phyloP scores from a whole-genome alignment of 2,888 invertebrate species.

The Diaperis boleti region DNA sequence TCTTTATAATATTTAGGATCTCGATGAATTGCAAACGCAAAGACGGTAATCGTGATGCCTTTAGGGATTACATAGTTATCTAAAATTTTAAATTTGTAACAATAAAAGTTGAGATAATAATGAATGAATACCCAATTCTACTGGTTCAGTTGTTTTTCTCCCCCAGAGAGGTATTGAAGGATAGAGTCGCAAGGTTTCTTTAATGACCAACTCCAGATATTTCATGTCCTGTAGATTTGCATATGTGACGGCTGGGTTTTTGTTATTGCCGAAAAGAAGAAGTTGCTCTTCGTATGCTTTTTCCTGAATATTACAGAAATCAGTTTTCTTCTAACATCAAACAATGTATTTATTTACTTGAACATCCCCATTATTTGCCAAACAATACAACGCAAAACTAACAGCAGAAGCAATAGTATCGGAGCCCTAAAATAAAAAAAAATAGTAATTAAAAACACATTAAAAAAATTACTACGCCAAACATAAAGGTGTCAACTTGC shows the following conservation, averaged over 20 bases:
- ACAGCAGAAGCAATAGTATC: constrained; percentile 63
- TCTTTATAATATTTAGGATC: constrained; percentile 68
- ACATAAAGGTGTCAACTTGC: constrained; percentile 82
- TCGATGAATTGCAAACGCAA: constrained; percentile 67
- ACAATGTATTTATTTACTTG: constrained; percentile 60
- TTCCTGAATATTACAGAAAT: constrained; percentile 59
- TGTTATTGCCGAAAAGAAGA: constrained; percentile 57
- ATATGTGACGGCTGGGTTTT: constrained; percentile 48
- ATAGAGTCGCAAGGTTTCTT: constrained; percentile 69
- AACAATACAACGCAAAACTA: constrained; percentile 60
- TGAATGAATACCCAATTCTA: constrained; percentile 52
- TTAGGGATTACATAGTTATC: constrained; percentile 56
- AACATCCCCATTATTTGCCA: constrained; percentile 60
- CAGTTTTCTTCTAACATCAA: constrained; percentile 60
- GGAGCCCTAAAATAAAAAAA: constrained; percentile 54
- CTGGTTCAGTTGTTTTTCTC: constrained; percentile 64
- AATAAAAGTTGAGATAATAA: not conserved
- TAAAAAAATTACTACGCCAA: constrained; percentile 70
- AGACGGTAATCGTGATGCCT: constrained; percentile 64
- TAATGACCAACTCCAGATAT: constrained; percentile 70
- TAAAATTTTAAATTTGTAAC: constrained; percentile 1
- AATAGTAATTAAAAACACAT: not conserved
- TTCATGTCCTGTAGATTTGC: constrained; percentile 69
- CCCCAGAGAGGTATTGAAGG: constrained; percentile 69
- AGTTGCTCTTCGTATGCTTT: constrained; percentile 63